Percentiles rank a stretch among this genome's conserved stretches.
These are phyloP conservation scores for Colistium nudipinnis DNA, from an alignment of 2,113 vertebrate genomes.

Conservation along the genomic window DNA sequence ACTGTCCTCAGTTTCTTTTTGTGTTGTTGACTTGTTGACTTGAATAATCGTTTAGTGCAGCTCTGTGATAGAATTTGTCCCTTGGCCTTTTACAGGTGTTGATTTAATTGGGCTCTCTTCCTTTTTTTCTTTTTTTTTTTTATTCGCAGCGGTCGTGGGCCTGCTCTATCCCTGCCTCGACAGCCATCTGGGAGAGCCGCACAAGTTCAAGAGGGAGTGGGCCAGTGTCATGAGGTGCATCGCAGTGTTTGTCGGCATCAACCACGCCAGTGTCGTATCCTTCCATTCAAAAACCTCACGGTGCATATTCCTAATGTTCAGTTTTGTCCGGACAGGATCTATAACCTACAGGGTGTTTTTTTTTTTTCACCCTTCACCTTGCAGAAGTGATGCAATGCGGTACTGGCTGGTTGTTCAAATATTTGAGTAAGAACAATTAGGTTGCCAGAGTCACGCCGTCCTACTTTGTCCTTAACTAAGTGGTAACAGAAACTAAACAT, in stretches of 20 bases:
- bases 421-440: constrained; percentile 32
- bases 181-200: constrained; percentile 93
- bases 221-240: constrained; percentile 99
- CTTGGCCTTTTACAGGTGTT: constrained; percentile 25
- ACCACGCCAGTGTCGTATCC: constrained; percentile 99
- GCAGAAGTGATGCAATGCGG: neutral
- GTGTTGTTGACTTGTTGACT: too few species aligned
- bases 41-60: too few species aligned
- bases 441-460: neutral
- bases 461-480: constrained; percentile 60
- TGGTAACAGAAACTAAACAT: constrained; percentile 92
- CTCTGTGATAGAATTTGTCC: constrained; percentile 1
- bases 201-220: constrained; percentile 99
- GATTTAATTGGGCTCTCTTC: constrained; percentile 56
- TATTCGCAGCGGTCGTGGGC: constrained; percentile 89
- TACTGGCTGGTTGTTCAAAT: constrained; percentile 26
- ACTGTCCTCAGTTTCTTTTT: too few species aligned
- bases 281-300: constrained; percentile 44
- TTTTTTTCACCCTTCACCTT: neutral
- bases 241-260: constrained; percentile 98
- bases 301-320: too few species aligned
- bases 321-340: too few species aligned
- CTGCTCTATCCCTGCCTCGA: constrained; percentile 98
- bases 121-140: constrained; percentile 44
- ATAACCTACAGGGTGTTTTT: neutral